Percentiles rank a stretch among this genome's conserved stretches.
phyloP scores from a whole-genome alignment of 2,888 invertebrate genomes.

The Vesta saturnalis region DNA sequence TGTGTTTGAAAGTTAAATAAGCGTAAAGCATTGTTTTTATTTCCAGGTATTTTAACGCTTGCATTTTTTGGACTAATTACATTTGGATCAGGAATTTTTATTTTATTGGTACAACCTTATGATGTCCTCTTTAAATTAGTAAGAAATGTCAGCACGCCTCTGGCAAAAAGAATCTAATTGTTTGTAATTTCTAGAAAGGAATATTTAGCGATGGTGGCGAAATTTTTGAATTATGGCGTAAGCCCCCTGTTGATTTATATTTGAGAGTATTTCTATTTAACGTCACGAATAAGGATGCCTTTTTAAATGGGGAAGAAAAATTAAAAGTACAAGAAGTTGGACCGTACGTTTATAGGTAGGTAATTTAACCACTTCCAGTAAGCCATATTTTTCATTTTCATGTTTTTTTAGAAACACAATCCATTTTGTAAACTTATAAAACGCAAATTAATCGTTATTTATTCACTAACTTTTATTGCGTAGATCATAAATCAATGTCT shows the following conservation, averaged over 20 bases:
- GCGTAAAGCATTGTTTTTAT: slow-evolving; percentile 41
- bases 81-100: slow-evolving; percentile 71
- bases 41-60: slow-evolving; percentile 78
- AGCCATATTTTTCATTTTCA: no score
- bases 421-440: neutral
- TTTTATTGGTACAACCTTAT: slow-evolving; percentile 77
- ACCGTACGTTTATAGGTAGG: slow-evolving; percentile 90
- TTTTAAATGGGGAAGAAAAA: slow-evolving; percentile 76
- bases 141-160: slow-evolving; percentile 53
- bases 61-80: slow-evolving; percentile 76
- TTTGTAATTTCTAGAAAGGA: slow-evolving; percentile 72
- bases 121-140: slow-evolving; percentile 79
- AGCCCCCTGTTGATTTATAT: slow-evolving; percentile 82
- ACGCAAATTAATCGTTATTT: no score
- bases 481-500: no score
- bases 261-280: slow-evolving; percentile 84
- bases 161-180: no score
- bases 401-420: no score
- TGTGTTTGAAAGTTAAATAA: neutral
- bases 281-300: slow-evolving; percentile 83
- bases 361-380: no score
- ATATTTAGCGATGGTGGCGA: slow-evolving; percentile 79
- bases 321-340: slow-evolving; percentile 81
- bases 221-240: slow-evolving; percentile 84
- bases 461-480: no score